phyloP scores from a whole-genome alignment of 2,888 invertebrate species.

The Erynnis tages region DNA sequence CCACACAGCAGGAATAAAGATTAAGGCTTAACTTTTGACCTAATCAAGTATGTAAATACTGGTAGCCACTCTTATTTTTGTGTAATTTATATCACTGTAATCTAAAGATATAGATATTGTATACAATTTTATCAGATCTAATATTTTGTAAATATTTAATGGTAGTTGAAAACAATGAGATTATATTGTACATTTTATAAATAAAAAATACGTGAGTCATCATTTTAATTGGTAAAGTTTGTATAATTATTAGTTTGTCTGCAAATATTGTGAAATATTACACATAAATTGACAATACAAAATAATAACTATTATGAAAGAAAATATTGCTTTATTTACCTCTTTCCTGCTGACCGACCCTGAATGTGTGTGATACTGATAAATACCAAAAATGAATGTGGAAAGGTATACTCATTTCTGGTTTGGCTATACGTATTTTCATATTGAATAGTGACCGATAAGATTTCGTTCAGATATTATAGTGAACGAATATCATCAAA shows the following conservation, averaged over 20 bases:
- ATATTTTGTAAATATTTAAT: constrained; percentile 80
- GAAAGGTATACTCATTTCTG: no score
- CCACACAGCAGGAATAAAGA: constrained; percentile 76
- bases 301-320: constrained; percentile 54
- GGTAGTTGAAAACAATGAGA: constrained; percentile 77
- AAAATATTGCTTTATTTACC: constrained; percentile 32
- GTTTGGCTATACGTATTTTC: no score
- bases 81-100: constrained; percentile 77
- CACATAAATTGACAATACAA: constrained; percentile 80
- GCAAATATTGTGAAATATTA: constrained; percentile 78
- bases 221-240: constrained; percentile 72
- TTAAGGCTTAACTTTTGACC: constrained; percentile 53
- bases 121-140: constrained; percentile 78
- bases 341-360: neutral
- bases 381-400: no score
- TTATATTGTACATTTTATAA: constrained; percentile 82
- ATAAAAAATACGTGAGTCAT: constrained; percentile 68
- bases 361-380: no score
- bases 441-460: no score
- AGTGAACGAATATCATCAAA: no score
- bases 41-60: constrained; percentile 73
- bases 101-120: constrained; percentile 71
- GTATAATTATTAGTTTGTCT: constrained; percentile 73
- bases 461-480: no score
- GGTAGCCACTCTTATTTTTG: constrained; percentile 74